Evolutionary conservation across 2,113 vertebrate species (phyloP), one percentile per base, ranked within the genome.

Genomic region (Pseudopodoces humilis): DNA sequence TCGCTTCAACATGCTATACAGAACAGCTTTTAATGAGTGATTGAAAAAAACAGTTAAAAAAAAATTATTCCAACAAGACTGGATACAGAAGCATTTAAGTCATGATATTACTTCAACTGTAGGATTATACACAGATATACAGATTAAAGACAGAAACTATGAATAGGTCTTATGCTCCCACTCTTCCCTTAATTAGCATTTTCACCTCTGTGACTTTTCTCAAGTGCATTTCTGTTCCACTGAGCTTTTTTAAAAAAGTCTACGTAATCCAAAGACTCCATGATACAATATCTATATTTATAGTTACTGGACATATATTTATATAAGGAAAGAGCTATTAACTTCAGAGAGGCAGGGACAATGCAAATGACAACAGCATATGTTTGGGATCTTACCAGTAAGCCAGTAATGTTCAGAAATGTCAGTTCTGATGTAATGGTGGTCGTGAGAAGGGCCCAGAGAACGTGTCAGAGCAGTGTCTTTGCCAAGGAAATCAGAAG

Each of bases 321-420:
- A 67, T 96, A 82, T 46, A 95, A 94, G 95, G 80, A 92, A 80
- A 56, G 50, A 59, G 50, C 78, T 94, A 83, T 91, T 88, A 83
- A 95, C 89, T 95, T 71, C 49, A 70, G 33, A 69, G 60, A 86
- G 90, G 33, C 76, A 83, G 82, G 92, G 52, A 83, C 83, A 93
- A 96, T 93, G 81, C 31, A 86, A 90, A 82, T 74, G 81, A 82
- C 87, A 94, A 68, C 76, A 68, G 35, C 56, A 86, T 95, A 90
- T 91, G 86, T 88, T 93, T 83, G 56, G 59, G 90, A 81, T 97
- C 97, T 95, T 97, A 99, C 99, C 99, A 80, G 98, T 99, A 97
- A 99, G 99, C 99, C 99, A 99, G 97, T 99, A 99, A 97, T 99
- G 98, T 63, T 99, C 99, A 15, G 99, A 99, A 95, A 99, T 99